Evolutionary conservation across 2,797 vertebrate genomes (phyloP), one percentile per base, ranked within the genome.

Genomic region (Margarornis squamiger): DNA sequence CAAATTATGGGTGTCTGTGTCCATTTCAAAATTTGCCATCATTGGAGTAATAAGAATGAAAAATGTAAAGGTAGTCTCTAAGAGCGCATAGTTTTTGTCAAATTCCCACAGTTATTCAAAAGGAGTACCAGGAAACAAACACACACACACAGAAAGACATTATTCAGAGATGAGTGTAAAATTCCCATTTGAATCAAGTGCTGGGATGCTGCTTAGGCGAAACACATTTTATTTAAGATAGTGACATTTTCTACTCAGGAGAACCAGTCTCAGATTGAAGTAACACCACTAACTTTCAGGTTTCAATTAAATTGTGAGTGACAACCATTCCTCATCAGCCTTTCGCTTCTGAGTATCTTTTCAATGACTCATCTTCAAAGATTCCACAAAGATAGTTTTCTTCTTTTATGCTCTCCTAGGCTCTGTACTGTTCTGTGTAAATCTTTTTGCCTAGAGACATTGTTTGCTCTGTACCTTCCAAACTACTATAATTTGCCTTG

Each of bases 391-490:
- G 8, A 30, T 6, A 23, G 4, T 14, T 63, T 55, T 46, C 9
- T 38, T 86, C 29, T 76, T 68, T 89, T 48, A 52, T 12, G 2
- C 4, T 68, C 2, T 51, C 22, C 30, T 41, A 41, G 17, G 4
- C 8, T 73, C 27, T 65, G 22, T 20, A n/a, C 18, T 38, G 3
- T 24, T 77, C 45, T 62, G 66, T 0, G 0, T 39, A 43, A 51
- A 80, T 52, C 5, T 23, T 83, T 88, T 52, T 61, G 14, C 14
- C 27, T 34, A 48, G 32, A 61, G 13, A 77, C 16, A 23, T 9
- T 0, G 2, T 65, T 80, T 38, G 4, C 24, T 65, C 34, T 61
- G 0, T 34, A 81, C 65, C 6, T 91, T 85, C 39, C 59, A 91
- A 49, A 39, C 17, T 39, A 16, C 21, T 9, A 1, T 19, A 49